phyloP scores from a whole-genome alignment of 2,888 invertebrate genomes.

The Ormia ochracea region DNA sequence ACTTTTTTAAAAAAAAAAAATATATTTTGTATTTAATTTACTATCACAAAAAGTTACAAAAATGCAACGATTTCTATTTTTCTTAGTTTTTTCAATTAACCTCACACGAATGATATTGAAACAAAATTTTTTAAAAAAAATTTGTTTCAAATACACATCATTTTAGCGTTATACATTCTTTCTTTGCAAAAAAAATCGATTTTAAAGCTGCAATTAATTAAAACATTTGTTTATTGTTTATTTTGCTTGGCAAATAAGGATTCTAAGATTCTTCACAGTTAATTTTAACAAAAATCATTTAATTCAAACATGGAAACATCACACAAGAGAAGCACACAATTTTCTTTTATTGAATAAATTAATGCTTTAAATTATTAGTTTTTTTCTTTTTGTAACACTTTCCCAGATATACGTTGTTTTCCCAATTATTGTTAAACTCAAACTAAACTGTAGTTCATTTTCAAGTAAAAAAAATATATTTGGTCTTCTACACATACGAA shows the following conservation, averaged over 20 bases:
- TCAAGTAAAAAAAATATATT: conserved; percentile 16
- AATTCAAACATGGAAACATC: conserved; percentile 35
- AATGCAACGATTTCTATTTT: conserved; percentile 61
- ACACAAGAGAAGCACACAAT: conserved; percentile 15
- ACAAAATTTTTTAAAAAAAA: conserved; percentile 62
- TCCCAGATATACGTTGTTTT: conserved; percentile 41
- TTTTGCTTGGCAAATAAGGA: conserved; percentile 9
- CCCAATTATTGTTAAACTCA: conserved; percentile 64
- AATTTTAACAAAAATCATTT: conserved; percentile 27
- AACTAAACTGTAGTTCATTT: conserved; percentile 64
- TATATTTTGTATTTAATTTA: conserved; percentile 43
- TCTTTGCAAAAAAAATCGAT: conserved; percentile 55
- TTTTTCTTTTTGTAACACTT: background rate
- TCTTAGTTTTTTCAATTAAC: conserved; percentile 30
- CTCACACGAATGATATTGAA: conserved; percentile 53
- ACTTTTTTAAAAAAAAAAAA: conserved; percentile 57
- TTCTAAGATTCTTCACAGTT: conserved; percentile 3
- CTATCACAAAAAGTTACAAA: conserved; percentile 64
- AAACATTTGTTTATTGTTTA: conserved; percentile 54
- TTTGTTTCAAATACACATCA: conserved; percentile 63
- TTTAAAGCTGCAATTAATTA: conserved; percentile 53
- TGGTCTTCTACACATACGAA: conserved; percentile 26
- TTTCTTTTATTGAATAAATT: background rate
- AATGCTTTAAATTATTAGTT: background rate
- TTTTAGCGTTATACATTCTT: conserved; percentile 53